phyloP scores from a whole-genome alignment of 2,113 vertebrate genomes.

The Speoplatyrhinus poulsoni region DNA sequence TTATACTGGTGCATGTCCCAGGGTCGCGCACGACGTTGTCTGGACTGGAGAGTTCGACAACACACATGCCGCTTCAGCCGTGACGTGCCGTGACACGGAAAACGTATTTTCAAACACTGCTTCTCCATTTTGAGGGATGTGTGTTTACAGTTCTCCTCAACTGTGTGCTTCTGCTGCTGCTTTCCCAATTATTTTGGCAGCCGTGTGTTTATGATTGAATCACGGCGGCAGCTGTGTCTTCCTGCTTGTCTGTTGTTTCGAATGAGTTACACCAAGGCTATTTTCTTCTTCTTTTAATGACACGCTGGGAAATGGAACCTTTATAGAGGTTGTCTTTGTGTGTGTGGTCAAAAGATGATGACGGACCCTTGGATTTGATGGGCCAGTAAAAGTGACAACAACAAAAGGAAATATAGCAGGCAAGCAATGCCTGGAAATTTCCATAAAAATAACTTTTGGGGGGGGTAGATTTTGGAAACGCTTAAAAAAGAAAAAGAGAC shows the following conservation, averaged over 20 bases:
- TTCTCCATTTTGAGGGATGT: not conserved
- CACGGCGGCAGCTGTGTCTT: conserved; percentile 8
- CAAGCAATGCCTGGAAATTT: conserved; percentile 9
- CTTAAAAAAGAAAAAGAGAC: conserved; percentile 4
- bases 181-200: conserved; percentile 2
- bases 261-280: conserved; percentile 28
- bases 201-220: conserved; percentile 17
- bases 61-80: conserved; percentile 11
- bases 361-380: conserved; percentile 23
- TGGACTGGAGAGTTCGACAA: not conserved
- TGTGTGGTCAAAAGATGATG: conserved; percentile 40
- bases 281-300: conserved; percentile 33
- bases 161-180: not conserved
- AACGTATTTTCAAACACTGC: not conserved
- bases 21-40: conserved; percentile 21
- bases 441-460: conserved; percentile 15
- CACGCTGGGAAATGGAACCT: conserved; percentile 20
- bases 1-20: conserved; percentile 28
- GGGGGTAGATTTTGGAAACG: not conserved
- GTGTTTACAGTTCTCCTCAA: conserved; percentile 1
- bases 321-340: conserved; percentile 20
- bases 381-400: not conserved
- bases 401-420: conserved; percentile 1
- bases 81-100: conserved; percentile 15
- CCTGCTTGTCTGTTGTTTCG: conserved; percentile 15